Conservation (phyloP, 2,113 vertebrate genomes). For the Bucco capensis region DNA sequence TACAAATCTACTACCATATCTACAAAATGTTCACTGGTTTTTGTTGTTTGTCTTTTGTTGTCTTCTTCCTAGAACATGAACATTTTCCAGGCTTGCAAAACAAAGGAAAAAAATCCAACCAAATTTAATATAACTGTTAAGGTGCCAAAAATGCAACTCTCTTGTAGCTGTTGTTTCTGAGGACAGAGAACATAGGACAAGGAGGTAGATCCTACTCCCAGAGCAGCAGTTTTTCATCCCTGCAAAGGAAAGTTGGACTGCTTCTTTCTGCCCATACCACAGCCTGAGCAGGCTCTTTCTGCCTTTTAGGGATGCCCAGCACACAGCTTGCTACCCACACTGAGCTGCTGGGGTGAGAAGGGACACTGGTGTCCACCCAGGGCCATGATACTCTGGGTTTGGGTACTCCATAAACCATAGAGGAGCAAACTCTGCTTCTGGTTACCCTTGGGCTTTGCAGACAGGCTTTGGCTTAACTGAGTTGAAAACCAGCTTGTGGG, state of each 20-base stretch:
- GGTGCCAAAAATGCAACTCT: not conserved
- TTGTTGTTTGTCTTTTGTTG: not conserved
- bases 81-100: not conserved
- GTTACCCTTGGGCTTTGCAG: not conserved
- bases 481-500: not conserved
- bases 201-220: not conserved
- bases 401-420: rapidly evolving
- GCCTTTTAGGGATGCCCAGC: not conserved
- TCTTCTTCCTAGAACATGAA: not conserved
- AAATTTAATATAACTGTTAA: not conserved
- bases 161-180: not conserved
- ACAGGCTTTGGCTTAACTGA: not conserved
- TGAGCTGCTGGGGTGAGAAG: not conserved
- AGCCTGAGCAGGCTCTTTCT: not conserved
- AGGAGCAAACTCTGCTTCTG: not conserved
- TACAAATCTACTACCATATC: not conserved
- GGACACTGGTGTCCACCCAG: not conserved
- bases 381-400: rapidly evolving
- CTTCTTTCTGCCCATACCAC: not conserved
- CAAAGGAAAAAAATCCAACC: not conserved
- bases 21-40: too few relatives aligned
- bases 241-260: not conserved
- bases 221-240: not conserved
- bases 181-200: not conserved
- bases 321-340: not conserved